Evolutionary conservation across 1,140 invertebrate species (phyloP), one percentile per base, ranked within the genome.

Genomic region (Alviniconcha marisindica): DNA sequence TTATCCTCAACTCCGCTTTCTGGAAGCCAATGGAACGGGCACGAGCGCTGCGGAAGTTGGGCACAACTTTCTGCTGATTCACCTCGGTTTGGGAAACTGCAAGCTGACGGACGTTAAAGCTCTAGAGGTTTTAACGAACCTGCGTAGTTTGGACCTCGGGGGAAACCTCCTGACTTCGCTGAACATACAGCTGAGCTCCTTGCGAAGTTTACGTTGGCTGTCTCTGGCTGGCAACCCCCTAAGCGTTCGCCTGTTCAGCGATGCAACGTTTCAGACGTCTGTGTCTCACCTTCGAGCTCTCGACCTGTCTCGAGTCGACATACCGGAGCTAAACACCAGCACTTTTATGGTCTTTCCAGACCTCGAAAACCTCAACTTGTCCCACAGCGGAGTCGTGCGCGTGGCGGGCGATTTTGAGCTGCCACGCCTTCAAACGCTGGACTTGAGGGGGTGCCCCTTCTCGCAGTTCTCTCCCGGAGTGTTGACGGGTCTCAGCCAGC

Each of bases 401-500:
- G 18, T 40, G 7, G 4, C 21, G 12, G 5, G 40, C 7, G 3
- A 14, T 36, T 18, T 36, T 3, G 10, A 28, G 15, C 31, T 36
- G 31, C 33, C 69, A 38, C 12, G n/a, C 12, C 40, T 73, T 10
- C 12, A 36, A 0, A 36, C 21, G 7, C 10, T 73, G n/a, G 33
- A 73, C 14, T 40, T 31, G 33, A 14, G 33, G 38, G 33, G 12
- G 10, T 40, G 10, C 38, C 69, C 31, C 12, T 15, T 73, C 10
- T 36, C 33, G 28, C 18, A 15, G 12, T 73, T 36, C 7, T 18
- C 7, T 14, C 0, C 33, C 38, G 33, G 83, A 21, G 44, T 84
- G 15, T 85, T 89, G 38, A 77, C 48, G 40, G 48, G 51, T 28
- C 24, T 85, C 2, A 21, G 18, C 14, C n/a, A 69, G 0, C 71